Conservation (phyloP, 2,113 vertebrate genomes). For the Puntigrus tetrazona region DNA sequence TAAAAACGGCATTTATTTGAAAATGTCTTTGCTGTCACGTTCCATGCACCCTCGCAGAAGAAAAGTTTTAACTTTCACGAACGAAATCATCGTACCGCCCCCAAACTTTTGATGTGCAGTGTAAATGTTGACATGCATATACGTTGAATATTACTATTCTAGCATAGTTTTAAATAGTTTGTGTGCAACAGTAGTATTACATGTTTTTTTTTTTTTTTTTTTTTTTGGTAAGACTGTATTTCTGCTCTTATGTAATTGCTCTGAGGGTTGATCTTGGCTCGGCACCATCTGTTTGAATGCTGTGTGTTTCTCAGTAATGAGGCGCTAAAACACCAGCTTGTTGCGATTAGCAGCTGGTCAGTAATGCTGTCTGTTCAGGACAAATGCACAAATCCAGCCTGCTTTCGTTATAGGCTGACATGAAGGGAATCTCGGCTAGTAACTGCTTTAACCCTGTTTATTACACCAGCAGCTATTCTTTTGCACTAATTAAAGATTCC, state of each 20-base stretch:
- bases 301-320: neutral
- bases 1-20: no score
- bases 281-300: conserved; percentile 18
- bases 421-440: neutral
- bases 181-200: neutral
- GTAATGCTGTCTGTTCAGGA: neutral
- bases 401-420: neutral
- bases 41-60: neutral
- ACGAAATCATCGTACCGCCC: neutral
- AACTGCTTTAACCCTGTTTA: neutral
- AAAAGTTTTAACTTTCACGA: neutral
- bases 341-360: neutral
- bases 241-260: neutral
- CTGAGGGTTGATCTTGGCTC: neutral
- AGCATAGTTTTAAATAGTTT: neutral
- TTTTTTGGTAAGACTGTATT: neutral
- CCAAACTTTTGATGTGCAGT: neutral
- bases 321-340: neutral
- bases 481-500: neutral
- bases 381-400: conserved; percentile 5
- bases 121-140: neutral
- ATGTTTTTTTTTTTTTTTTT: no score
- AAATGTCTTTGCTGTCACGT: neutral
- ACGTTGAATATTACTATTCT: neutral
- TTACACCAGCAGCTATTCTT: neutral